phyloP scores from a whole-genome alignment of 2,888 invertebrate species.

The Bhutanitis thaidina region DNA sequence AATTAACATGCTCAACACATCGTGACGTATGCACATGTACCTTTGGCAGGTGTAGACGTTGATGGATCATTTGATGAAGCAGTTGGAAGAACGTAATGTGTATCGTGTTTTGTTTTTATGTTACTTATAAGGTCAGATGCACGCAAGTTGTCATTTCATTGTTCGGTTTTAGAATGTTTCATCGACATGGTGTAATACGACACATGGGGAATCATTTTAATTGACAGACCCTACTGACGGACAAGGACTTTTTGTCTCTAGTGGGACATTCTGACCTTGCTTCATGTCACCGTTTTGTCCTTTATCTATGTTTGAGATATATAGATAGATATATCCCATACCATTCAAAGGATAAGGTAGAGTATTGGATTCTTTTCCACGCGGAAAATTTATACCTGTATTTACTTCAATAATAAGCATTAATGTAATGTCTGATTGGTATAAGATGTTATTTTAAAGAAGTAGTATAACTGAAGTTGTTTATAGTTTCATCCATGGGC shows the following conservation, averaged over 20 bases:
- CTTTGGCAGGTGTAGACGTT: constrained; percentile 16
- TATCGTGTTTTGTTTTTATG: not conserved
- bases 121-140: constrained; percentile 9
- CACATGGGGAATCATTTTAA: too few relatives aligned
- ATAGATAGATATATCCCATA: too few relatives aligned
- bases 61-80: constrained; percentile 18
- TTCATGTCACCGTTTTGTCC: too few relatives aligned
- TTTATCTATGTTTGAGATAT: too few relatives aligned
- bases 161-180: not conserved
- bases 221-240: too few relatives aligned
- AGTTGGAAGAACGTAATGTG: constrained; percentile 3
- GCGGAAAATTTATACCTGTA: too few relatives aligned
- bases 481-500: not conserved
- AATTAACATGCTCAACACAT: not conserved
- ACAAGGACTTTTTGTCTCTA: too few relatives aligned
- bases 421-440: not conserved
- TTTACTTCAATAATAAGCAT: too few relatives aligned
- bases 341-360: too few relatives aligned
- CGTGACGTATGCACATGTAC: constrained; percentile 1
- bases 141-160: constrained; percentile 2
- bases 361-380: too few relatives aligned
- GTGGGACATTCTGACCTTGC: too few relatives aligned
- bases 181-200: too few relatives aligned
- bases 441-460: not conserved
- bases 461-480: not conserved